Percentiles rank a stretch among this genome's conserved stretches.
phyloP scores from a whole-genome alignment of 2,888 invertebrate species.

The Lypha dubia region DNA sequence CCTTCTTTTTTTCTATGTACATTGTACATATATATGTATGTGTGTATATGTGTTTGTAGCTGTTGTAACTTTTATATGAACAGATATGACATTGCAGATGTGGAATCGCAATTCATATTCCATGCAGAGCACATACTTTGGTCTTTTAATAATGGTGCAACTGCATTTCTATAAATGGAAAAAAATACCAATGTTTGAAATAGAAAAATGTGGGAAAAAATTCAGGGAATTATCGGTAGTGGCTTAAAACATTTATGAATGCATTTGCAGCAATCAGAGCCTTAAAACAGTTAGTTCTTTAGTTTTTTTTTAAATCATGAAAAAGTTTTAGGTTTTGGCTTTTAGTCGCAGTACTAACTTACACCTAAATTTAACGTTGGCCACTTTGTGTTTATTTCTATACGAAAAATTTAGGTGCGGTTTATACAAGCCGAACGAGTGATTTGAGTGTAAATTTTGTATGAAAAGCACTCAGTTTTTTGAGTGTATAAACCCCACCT shows the following conservation, averaged over 20 bases:
- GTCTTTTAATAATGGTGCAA: slow-evolving; percentile 58
- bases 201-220: slow-evolving; percentile 12
- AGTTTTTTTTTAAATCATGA: too few relatives aligned
- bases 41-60: too few relatives aligned
- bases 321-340: too few relatives aligned
- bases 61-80: slow-evolving; percentile 26
- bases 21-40: too few relatives aligned
- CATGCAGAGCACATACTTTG: slow-evolving; percentile 59
- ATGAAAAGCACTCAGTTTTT: too few relatives aligned
- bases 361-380: too few relatives aligned
- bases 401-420: too few relatives aligned
- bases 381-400: too few relatives aligned
- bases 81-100: slow-evolving; percentile 48
- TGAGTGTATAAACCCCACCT: too few relatives aligned
- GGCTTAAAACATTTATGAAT: slow-evolving; percentile 12
- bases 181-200: not conserved
- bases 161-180: slow-evolving; percentile 36
- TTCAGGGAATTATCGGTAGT: slow-evolving; percentile 7
- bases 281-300: not conserved
- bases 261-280: not conserved
- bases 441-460: too few relatives aligned
- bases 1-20: not conserved
- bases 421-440: too few relatives aligned
- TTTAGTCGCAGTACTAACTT: too few relatives aligned
- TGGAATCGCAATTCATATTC: slow-evolving; percentile 63